Conservation (phyloP, 2,113 vertebrate genomes). For the Stictonetta naevosa region DNA sequence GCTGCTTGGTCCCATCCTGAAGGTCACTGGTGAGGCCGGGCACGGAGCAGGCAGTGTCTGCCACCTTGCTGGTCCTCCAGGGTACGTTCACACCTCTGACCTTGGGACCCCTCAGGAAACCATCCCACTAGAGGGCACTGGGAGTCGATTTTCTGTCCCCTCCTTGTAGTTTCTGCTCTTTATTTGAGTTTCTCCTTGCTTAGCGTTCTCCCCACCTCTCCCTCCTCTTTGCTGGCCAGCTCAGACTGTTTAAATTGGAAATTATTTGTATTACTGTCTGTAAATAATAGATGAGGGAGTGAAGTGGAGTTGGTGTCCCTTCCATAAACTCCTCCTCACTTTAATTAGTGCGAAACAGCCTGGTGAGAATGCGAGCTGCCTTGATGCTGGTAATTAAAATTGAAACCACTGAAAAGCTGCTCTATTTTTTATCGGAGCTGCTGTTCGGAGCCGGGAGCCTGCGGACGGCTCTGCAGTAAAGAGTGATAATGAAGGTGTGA, state of each 20-base stretch:
- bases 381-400: constrained; percentile 94
- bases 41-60: neutral
- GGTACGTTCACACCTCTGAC: neutral
- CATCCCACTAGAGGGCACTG: constrained; percentile 60
- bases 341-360: constrained; percentile 94
- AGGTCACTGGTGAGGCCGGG: neutral
- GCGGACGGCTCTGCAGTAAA: constrained; percentile 93
- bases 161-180: constrained; percentile 39
- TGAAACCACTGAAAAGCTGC: constrained; percentile 87
- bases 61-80: neutral
- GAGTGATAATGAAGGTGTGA: constrained; percentile 98
- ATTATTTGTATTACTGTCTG: constrained; percentile 91
- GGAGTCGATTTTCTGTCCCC: constrained; percentile 59
- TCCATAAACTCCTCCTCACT: constrained; percentile 91
- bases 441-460: constrained; percentile 89
- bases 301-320: constrained; percentile 84
- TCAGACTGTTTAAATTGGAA: constrained; percentile 90
- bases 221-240: constrained; percentile 77
- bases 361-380: constrained; percentile 88
- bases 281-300: constrained; percentile 94
- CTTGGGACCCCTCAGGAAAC: constrained; percentile 20
- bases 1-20: neutral
- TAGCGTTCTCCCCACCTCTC: constrained; percentile 38
- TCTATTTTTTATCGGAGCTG: constrained; percentile 94
- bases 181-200: constrained; percentile 62